A percentile compares a stretch with the other conserved stretches of the same genome.
Evolutionary conservation across 2,113 vertebrate species (phyloP).

Genomic region (Echinops telfairi): DNA sequence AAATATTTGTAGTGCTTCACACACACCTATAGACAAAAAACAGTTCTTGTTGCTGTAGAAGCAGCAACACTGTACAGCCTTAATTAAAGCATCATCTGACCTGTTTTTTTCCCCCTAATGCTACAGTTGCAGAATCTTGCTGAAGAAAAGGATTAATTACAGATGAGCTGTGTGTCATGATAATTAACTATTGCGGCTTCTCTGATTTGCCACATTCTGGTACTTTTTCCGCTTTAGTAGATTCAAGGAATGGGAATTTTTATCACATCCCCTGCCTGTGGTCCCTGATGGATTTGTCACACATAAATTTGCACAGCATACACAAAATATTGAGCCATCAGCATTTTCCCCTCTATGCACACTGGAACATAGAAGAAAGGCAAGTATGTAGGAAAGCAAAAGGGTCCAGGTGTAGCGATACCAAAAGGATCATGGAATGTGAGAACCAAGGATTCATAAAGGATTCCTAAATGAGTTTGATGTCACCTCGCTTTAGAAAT

Average conservation of each 20-base stretch:
- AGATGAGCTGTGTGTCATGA: constrained; percentile 85
- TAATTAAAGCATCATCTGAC: constrained; percentile 86
- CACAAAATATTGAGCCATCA: constrained; percentile 84
- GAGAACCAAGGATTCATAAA: not conserved
- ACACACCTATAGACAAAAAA: constrained; percentile 85
- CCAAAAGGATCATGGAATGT: not conserved
- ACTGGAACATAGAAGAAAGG: constrained; percentile 50
- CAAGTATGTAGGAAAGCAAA: constrained; percentile 20
- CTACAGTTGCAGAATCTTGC: constrained; percentile 83
- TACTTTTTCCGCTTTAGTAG: constrained; percentile 82
- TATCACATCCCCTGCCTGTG: constrained; percentile 83
- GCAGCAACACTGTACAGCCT: constrained; percentile 81
- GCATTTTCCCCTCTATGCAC: constrained; percentile 67
- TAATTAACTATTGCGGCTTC: constrained; percentile 86
- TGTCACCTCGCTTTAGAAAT: constrained; percentile 26
- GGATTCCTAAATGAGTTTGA: not conserved
- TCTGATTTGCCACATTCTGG: constrained; percentile 84
- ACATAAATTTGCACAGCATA: constrained; percentile 87
- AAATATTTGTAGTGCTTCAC: constrained; percentile 86
- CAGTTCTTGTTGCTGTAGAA: constrained; percentile 85
- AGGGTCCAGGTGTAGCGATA: constrained; percentile 20
- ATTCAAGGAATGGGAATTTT: constrained; percentile 85
- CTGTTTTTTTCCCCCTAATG: constrained; percentile 81
- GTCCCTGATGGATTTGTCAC: constrained; percentile 83
- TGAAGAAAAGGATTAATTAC: constrained; percentile 84